A percentile compares a stretch with the other conserved stretches of the same genome.
These are phyloP conservation scores for Aphyosemion australe DNA, from an alignment of 2,113 vertebrate genomes.

Conservation along the genomic window DNA sequence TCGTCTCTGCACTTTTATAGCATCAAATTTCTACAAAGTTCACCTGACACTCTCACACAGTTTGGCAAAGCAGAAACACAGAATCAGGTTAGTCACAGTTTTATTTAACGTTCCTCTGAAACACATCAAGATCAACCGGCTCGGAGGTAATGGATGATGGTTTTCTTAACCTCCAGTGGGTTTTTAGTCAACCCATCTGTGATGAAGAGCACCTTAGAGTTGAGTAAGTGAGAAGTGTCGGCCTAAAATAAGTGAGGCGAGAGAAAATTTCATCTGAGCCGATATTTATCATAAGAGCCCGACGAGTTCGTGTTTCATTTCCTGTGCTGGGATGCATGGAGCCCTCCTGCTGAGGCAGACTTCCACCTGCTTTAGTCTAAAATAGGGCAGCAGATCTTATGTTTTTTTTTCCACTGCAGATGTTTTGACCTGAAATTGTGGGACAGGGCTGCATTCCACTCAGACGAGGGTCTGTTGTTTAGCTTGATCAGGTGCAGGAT, in stretches of 20 bases:
- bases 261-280: conserved; percentile 8
- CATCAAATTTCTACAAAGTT: conserved; percentile 31
- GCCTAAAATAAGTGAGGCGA: conserved; percentile 13
- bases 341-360: neutral
- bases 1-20: conserved; percentile 29
- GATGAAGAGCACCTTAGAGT: conserved; percentile 27
- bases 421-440: neutral
- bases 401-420: neutral
- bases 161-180: neutral
- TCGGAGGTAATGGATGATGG: neutral
- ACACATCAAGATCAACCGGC: neutral
- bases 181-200: too few relatives aligned
- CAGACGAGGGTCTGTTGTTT: neutral
- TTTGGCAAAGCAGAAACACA: conserved; percentile 43
- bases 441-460: neutral
- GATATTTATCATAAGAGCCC: neutral
- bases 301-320: conserved; percentile 2
- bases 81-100: conserved; percentile 40
- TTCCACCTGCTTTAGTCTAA: neutral
- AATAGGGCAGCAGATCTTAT: neutral
- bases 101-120: conserved; percentile 30
- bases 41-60: conserved; percentile 26
- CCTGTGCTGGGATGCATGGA: conserved; percentile 1
- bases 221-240: conserved; percentile 38
- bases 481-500: neutral